Evolutionary conservation across 1,140 invertebrate species (phyloP).

Genomic region (Drosophila serrata): DNA sequence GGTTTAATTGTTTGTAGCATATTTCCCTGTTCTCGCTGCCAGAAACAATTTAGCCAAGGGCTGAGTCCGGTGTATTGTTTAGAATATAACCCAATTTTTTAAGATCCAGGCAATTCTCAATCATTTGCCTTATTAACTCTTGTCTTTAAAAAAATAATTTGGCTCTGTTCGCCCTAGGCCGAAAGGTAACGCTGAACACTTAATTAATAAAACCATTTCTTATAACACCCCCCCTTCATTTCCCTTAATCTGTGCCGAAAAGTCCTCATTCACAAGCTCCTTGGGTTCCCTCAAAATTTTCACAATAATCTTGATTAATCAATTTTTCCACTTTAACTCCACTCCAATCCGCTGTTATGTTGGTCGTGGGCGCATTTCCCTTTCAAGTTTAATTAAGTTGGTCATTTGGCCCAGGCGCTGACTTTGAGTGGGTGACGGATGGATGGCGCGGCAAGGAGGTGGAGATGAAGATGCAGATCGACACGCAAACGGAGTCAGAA

Average conservation of each 20-base stretch:
- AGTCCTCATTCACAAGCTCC: neutral
- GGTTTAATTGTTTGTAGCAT: slow-evolving; percentile 46
- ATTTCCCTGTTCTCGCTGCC: slow-evolving; percentile 24
- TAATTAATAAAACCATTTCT: slow-evolving; percentile 31
- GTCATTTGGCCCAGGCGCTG: slow-evolving; percentile 75
- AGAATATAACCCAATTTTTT: neutral
- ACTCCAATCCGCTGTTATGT: slow-evolving; percentile 21
- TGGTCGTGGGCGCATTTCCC: slow-evolving; percentile 73
- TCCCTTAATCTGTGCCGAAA: slow-evolving; percentile 14
- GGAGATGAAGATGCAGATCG: too few relatives aligned
- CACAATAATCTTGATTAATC: slow-evolving; percentile 74
- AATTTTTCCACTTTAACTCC: slow-evolving; percentile 62
- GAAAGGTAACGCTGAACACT: slow-evolving; percentile 1
- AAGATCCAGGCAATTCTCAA: slow-evolving; percentile 2
- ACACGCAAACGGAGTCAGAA: neutral
- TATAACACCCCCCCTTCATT: slow-evolving; percentile 22
- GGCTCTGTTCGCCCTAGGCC: slow-evolving; percentile 1
- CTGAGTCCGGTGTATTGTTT: neutral
- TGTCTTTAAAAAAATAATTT: slow-evolving; percentile 30
- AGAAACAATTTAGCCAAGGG: slow-evolving; percentile 16
- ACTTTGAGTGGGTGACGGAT: slow-evolving; percentile 72
- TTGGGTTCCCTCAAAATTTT: neutral
- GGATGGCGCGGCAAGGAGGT: slow-evolving; percentile 16
- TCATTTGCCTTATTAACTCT: slow-evolving; percentile 30
- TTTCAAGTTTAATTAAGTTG: slow-evolving; percentile 80